These are phyloP conservation scores for Drosophila parabipectinata DNA, from an alignment of 1,140 invertebrate genomes.

Conservation along the genomic window DNA sequence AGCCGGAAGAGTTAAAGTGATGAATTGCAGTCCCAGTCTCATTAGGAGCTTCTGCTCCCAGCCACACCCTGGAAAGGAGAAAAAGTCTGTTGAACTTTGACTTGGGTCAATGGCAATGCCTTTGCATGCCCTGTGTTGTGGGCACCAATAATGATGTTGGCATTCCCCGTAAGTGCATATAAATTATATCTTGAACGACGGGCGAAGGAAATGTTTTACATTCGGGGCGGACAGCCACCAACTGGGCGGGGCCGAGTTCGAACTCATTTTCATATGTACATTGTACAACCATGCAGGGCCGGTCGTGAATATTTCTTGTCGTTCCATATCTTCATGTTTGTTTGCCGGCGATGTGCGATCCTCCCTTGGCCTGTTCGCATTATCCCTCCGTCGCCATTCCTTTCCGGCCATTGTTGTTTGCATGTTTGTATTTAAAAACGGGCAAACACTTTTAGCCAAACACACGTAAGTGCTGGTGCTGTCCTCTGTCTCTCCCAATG, in stretches of 20 bases:
- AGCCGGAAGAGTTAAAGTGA: slow-evolving; percentile 29
- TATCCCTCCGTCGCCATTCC: not conserved
- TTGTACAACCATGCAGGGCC: slow-evolving; percentile 5
- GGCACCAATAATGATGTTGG: slow-evolving; percentile 10
- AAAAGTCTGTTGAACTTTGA: slow-evolving; percentile 45
- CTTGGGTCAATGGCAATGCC: slow-evolving; percentile 34
- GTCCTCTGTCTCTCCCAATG: slow-evolving; percentile 35
- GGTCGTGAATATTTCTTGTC: slow-evolving; percentile 44
- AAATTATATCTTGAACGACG: slow-evolving; percentile 46
- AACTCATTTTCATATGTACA: slow-evolving; percentile 17
- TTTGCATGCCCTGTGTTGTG: not conserved
- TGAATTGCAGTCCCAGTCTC: slow-evolving; percentile 24
- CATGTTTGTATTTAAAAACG: slow-evolving; percentile 53
- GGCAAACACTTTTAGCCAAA: slow-evolving; percentile 47
- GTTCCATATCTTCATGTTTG: slow-evolving; percentile 23
- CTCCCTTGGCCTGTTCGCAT: slow-evolving; percentile 8
- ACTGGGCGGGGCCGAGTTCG: slow-evolving; percentile 21
- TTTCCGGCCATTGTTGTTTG: slow-evolving; percentile 39
- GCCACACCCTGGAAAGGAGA: not conserved
- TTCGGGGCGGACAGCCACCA: slow-evolving; percentile 11
- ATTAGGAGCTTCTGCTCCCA: slow-evolving; percentile 1
- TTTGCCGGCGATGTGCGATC: slow-evolving; percentile 30
- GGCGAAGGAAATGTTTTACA: slow-evolving; percentile 39
- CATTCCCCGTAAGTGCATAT: slow-evolving; percentile 38
- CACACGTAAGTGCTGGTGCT: slow-evolving; percentile 27